Evolutionary conservation across 2,113 vertebrate species (phyloP).

Genomic region (Trematomus loennbergii): DNA sequence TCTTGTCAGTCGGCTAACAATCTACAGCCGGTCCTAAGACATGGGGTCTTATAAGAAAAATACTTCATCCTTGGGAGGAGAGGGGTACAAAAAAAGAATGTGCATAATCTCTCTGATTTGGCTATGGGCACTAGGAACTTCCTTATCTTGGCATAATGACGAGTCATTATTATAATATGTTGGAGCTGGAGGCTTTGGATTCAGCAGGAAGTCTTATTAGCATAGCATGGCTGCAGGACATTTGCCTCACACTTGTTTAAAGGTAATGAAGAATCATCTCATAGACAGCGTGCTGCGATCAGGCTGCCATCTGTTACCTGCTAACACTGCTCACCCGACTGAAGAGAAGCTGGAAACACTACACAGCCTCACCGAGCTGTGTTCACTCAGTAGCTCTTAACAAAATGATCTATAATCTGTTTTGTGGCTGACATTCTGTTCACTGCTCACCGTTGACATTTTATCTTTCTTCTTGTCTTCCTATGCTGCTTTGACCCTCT

Average conservation of each 20-base stretch:
- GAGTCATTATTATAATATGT: constrained; percentile 60
- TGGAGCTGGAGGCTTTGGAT: constrained; percentile 55
- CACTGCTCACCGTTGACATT: not conserved
- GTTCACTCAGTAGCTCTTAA: not conserved
- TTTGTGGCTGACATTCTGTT: constrained; percentile 26
- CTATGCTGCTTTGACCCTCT: not conserved
- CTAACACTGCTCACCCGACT: constrained; percentile 81
- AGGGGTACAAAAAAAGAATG: constrained; percentile 32
- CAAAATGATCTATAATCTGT: constrained; percentile 12
- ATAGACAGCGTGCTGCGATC: constrained; percentile 83
- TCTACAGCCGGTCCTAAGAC: not conserved
- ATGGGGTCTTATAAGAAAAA: not conserved
- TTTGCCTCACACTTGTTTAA: constrained; percentile 91
- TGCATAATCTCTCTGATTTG: constrained; percentile 44
- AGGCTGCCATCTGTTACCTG: constrained; percentile 91
- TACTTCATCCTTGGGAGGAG: not conserved
- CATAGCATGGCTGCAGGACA: constrained; percentile 84
- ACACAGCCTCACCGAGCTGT: constrained; percentile 24
- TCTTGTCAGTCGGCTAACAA: not conserved
- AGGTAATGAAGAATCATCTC: constrained; percentile 93
- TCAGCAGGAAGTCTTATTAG: constrained; percentile 69
- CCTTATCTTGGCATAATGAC: constrained; percentile 45
- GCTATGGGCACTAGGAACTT: constrained; percentile 40
- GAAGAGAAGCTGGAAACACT: constrained; percentile 38
- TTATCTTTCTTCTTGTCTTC: not conserved